phyloP scores from a whole-genome alignment of 2,113 vertebrate species.

The Aleadryas rufinucha region DNA sequence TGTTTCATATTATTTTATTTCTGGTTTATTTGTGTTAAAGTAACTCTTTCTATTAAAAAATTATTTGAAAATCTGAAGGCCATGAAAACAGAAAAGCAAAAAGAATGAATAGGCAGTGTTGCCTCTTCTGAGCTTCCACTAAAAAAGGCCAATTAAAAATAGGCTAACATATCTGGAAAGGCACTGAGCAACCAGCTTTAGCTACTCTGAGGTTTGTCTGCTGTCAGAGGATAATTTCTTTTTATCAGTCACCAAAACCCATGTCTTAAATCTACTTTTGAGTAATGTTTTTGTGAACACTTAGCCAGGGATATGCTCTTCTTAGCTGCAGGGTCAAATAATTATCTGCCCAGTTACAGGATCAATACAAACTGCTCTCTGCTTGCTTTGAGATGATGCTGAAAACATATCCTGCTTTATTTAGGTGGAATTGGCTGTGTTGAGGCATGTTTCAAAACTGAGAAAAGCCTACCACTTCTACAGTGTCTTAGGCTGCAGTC shows the following conservation, averaged over 20 bases:
- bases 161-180: not conserved
- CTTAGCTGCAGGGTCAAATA: not conserved
- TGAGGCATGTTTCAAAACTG: constrained; percentile 75
- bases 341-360: not conserved
- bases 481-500: constrained; percentile 76
- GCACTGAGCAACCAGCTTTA: not conserved
- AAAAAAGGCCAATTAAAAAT: not conserved
- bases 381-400: not conserved
- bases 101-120: not conserved
- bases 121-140: not conserved
- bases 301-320: not conserved
- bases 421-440: constrained; percentile 80
- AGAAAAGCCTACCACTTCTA: constrained; percentile 84
- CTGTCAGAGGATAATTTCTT: not conserved
- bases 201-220: not conserved
- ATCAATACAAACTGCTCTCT: not conserved
- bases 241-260: not conserved
- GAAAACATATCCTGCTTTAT: not conserved
- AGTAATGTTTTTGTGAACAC: not conserved
- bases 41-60: not conserved
- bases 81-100: not conserved
- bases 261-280: not conserved
- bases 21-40: not conserved
- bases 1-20: not conserved
- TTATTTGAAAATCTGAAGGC: not conserved